Conservation (phyloP, 2,888 invertebrate genomes). For the Rhamnusium bicolor region DNA sequence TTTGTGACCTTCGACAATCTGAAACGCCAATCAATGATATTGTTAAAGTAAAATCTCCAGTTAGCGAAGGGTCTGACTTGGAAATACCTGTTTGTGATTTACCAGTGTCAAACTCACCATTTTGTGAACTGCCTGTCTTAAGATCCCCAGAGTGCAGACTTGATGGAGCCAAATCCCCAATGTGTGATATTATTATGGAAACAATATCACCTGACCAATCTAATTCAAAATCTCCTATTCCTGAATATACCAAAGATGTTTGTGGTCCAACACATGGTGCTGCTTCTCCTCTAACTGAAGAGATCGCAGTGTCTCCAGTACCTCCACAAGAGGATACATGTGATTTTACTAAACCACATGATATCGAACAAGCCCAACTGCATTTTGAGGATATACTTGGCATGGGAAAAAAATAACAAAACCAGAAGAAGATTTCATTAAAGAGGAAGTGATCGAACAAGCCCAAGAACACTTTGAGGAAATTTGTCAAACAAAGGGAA, state of each 20-base stretch:
- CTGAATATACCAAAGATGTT: background rate
- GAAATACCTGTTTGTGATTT: conserved; percentile 13
- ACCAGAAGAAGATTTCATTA: conserved; percentile 32
- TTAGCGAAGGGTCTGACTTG: background rate
- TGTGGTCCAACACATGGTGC: background rate
- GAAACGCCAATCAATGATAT: background rate
- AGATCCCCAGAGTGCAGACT: conserved; percentile 34
- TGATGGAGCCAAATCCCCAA: conserved; percentile 35
- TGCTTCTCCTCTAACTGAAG: background rate
- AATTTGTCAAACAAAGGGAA: conserved; percentile 38
- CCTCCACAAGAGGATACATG: background rate
- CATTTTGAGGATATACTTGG: conserved; percentile 8
- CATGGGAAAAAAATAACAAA: background rate
- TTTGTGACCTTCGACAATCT: conserved; percentile 17
- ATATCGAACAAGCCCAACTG: conserved; percentile 1
- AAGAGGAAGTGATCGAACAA: conserved; percentile 34
- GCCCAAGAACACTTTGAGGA: conserved; percentile 46
- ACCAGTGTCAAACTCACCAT: conserved; percentile 16
- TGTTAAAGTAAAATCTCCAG: background rate
- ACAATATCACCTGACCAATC: background rate
- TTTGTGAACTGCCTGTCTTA: conserved; percentile 20
- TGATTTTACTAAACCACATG: conserved; percentile 19
- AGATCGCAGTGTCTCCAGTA: background rate
- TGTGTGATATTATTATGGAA: conserved; percentile 13
- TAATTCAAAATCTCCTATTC: conserved; percentile 1